These are phyloP conservation scores for Tenualosa ilisha DNA, from an alignment of 2,797 vertebrate species.

Conservation along the genomic window DNA sequence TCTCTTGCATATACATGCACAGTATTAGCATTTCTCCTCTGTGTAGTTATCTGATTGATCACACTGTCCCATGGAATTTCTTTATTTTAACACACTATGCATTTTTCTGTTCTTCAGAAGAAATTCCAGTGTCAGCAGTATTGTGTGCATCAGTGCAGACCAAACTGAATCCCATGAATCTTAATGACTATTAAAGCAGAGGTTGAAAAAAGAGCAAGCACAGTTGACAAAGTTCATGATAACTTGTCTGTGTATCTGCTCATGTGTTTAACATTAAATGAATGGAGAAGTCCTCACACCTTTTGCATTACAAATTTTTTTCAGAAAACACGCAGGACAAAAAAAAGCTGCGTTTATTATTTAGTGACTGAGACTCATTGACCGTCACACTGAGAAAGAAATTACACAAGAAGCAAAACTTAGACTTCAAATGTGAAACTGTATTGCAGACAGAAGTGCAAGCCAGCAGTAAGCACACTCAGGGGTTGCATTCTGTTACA, in stretches of 20 bases:
- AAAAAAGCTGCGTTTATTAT: background rate
- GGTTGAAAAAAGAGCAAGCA: background rate
- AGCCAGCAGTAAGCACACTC: background rate
- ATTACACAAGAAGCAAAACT: background rate
- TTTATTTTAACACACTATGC: background rate
- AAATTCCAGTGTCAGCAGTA: background rate
- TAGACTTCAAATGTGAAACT: background rate
- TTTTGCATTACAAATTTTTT: background rate
- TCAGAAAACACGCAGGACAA: background rate
- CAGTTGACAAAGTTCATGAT: background rate
- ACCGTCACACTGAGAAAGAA: background rate
- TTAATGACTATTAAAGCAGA: background rate
- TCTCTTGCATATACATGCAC: constrained; percentile 17
- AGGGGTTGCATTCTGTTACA: background rate
- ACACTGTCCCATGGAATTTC: background rate
- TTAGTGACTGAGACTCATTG: background rate
- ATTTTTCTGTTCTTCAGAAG: background rate
- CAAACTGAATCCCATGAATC: background rate
- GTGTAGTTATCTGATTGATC: background rate
- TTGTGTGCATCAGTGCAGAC: background rate
- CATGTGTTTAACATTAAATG: background rate
- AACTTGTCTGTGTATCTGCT: background rate
- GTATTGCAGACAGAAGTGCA: background rate
- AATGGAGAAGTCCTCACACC: background rate
- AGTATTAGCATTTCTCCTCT: background rate